Evolutionary conservation across 2,888 invertebrate genomes (phyloP).

Genomic region (Exocentrus adspersus): DNA sequence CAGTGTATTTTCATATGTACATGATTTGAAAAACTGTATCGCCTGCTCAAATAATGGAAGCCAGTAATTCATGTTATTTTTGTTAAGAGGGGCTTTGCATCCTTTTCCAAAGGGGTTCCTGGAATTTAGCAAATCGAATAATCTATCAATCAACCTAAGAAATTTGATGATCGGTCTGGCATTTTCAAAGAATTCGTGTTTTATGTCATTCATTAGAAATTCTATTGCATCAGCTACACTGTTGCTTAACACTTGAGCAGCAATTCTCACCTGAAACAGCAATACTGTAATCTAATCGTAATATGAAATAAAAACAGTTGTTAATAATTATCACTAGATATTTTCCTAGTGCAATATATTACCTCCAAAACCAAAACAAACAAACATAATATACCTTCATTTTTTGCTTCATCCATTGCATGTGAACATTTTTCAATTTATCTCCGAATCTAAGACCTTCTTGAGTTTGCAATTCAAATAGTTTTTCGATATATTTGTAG

Average conservation of each 20-base stretch:
- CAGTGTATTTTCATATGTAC: not conserved
- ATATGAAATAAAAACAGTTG: not conserved
- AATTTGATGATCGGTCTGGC: slow-evolving; percentile 31
- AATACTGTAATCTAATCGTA: too few species aligned
- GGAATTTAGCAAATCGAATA: slow-evolving; percentile 36
- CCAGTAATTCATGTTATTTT: slow-evolving; percentile 28
- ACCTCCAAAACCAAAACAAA: not conserved
- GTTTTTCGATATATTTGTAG: not conserved
- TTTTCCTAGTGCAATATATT: not conserved
- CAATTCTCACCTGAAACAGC: slow-evolving; percentile 33
- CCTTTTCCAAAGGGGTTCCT: slow-evolving; percentile 29
- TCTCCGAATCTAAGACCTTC: not conserved
- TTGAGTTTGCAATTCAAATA: not conserved
- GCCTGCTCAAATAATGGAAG: slow-evolving; percentile 1
- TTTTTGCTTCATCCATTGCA: not conserved
- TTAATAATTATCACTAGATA: not conserved
- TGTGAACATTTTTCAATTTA: not conserved
- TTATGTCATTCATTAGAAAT: slow-evolving; percentile 29
- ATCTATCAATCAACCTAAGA: slow-evolving; percentile 29
- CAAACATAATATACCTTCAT: not conserved
- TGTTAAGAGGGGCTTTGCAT: slow-evolving; percentile 24
- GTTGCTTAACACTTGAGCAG: slow-evolving; percentile 35
- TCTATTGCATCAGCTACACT: slow-evolving; percentile 38
- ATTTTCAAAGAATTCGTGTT: slow-evolving; percentile 28
- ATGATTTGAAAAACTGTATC: not conserved